phyloP scores from a whole-genome alignment of 2,888 invertebrate genomes.

The Mechanitis messenoides region DNA sequence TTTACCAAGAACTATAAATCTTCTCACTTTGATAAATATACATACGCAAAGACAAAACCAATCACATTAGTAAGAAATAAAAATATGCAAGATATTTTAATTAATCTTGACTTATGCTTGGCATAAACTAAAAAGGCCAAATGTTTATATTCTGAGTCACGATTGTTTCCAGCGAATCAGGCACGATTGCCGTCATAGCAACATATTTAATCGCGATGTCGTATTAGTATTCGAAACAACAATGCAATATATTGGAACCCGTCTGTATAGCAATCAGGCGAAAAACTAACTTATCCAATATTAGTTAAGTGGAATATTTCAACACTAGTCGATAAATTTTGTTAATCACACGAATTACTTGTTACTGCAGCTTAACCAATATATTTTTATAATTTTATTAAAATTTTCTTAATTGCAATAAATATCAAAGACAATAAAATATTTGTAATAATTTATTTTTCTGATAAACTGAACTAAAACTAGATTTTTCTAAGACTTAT shows the following conservation, averaged over 20 bases:
- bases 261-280: constrained; percentile 63
- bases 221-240: constrained; percentile 61
- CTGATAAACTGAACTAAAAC: no score
- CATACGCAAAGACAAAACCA: no score
- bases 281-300: constrained; percentile 68
- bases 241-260: constrained; percentile 61
- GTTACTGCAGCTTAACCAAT: not conserved
- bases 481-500: no score
- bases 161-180: constrained; percentile 21
- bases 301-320: constrained; percentile 32
- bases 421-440: no score
- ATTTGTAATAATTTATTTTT: no score
- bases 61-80: not conserved
- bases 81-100: not conserved
- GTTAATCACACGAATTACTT: not conserved
- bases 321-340: constrained; percentile 9
- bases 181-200: constrained; percentile 27
- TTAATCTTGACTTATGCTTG: not conserved
- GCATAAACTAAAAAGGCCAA: constrained; percentile 9
- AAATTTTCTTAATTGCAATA: no score
- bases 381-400: not conserved
- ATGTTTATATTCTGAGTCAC: constrained; percentile 24
- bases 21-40: not conserved
- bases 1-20: not conserved
- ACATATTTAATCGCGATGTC: constrained; percentile 39